Evolutionary conservation across 2,113 vertebrate genomes (phyloP).

Genomic region (Siphamia tubifer): DNA sequence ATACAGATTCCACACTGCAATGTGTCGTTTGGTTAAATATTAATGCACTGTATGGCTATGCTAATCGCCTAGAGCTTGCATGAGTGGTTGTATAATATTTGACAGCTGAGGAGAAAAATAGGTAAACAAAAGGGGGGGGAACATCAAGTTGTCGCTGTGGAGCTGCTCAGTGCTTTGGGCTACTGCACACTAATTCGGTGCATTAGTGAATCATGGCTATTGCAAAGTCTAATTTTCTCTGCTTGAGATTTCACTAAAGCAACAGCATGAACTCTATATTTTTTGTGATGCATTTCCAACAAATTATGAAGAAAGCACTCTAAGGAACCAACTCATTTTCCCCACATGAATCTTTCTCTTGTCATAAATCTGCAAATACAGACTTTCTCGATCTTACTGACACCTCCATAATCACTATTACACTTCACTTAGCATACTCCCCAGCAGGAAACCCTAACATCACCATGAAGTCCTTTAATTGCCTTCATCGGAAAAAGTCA

Average conservation of each 20-base stretch:
- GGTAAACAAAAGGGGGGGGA: constrained; percentile 29
- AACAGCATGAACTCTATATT: background rate
- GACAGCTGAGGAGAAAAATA: constrained; percentile 37
- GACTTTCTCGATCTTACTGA: no score
- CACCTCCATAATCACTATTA: no score
- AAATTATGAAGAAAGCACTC: no score
- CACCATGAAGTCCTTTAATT: no score
- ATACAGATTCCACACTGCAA: background rate
- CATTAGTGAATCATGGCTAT: constrained; percentile 2
- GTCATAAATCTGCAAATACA: no score
- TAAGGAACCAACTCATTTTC: no score
- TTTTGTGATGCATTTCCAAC: background rate
- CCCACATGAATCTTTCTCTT: no score
- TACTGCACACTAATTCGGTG: background rate
- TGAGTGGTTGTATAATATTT: constrained; percentile 36
- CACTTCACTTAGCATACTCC: no score
- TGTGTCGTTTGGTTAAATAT: background rate
- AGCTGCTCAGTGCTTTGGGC: background rate
- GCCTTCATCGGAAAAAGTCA: background rate
- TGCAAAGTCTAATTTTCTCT: background rate
- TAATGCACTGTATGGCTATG: constrained; percentile 21
- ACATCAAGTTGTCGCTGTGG: background rate
- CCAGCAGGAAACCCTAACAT: no score
- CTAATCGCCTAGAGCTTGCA: constrained; percentile 24
- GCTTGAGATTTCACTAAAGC: background rate